A percentile compares a stretch with the other conserved stretches of the same genome.
Conservation (phyloP, 1,140 invertebrate genomes). For the Zaprionus taronus region DNA sequence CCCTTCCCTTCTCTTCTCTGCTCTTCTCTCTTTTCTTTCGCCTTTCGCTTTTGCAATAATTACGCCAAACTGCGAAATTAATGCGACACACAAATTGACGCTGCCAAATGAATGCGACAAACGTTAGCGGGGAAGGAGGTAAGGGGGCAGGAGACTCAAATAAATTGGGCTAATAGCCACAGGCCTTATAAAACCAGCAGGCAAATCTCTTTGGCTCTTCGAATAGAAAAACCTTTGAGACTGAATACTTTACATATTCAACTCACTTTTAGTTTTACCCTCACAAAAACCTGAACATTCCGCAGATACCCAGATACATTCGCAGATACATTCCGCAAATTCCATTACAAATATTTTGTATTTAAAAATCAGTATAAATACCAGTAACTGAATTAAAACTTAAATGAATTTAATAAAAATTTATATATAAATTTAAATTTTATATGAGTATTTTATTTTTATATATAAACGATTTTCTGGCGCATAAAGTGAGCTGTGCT, state of each 20-base stretch:
- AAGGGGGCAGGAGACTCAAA: neutral
- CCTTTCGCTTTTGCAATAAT: slow-evolving; percentile 27
- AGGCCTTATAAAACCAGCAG: slow-evolving; percentile 2
- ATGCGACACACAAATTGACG: slow-evolving; percentile 22
- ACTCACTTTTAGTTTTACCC: too few relatives aligned
- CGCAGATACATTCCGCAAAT: too few relatives aligned
- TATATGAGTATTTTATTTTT: too few relatives aligned
- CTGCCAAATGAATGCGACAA: slow-evolving; percentile 24
- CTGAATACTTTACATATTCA: too few relatives aligned
- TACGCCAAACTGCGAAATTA: slow-evolving; percentile 38
- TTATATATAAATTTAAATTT: neutral
- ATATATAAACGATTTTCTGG: neutral
- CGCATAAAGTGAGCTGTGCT: neutral
- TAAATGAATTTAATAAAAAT: neutral
- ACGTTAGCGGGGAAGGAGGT: neutral
- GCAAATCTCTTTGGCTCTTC: neutral
- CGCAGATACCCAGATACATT: too few relatives aligned
- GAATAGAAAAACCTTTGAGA: neutral
- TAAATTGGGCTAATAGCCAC: slow-evolving; percentile 22
- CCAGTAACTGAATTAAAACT: neutral
- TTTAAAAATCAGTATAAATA: too few relatives aligned
- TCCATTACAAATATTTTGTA: too few relatives aligned
- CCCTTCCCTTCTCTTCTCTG: neutral
- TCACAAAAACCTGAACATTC: too few relatives aligned
- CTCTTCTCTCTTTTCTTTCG: neutral